Percentiles rank a stretch among this genome's conserved stretches.
Conservation (phyloP, 2,797 vertebrate species). For the Salarias fasciatus region DNA sequence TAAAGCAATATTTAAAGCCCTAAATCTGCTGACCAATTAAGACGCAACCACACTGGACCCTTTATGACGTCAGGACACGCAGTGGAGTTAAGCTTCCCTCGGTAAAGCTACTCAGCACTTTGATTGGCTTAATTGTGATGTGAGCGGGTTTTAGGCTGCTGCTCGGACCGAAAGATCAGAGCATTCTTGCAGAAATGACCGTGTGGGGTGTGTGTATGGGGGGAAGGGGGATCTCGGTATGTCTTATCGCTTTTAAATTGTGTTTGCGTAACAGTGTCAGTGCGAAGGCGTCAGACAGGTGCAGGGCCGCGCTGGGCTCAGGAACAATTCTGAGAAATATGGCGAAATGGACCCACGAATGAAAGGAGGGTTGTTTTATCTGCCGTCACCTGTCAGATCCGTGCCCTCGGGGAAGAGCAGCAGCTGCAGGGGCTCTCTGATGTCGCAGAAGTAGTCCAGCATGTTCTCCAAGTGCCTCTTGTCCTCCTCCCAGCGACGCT, state of each 20-base stretch:
- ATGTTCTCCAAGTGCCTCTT: conserved; percentile 92
- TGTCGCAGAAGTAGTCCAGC: conserved; percentile 97
- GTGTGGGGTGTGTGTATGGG: conserved; percentile 14
- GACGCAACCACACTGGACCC: conserved; percentile 48
- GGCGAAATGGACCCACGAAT: conserved; percentile 5
- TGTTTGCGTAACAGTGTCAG: conserved; percentile 51
- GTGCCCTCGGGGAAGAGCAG: conserved; percentile 98
- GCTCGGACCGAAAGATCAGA: conserved; percentile 55
- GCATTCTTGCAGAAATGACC: conserved; percentile 52
- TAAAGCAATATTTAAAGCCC: conserved; percentile 31
- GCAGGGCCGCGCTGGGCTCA: conserved; percentile 1
- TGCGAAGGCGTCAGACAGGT: conserved; percentile 41
- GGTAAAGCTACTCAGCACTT: conserved; percentile 47
- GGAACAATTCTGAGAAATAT: conserved; percentile 20
- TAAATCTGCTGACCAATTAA: conserved; percentile 41
- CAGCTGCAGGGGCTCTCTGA: conserved; percentile 93
- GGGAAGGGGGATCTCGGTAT: conserved; percentile 40
- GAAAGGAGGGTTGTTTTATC: conserved; percentile 8
- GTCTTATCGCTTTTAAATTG: conserved; percentile 53
- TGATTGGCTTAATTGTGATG: conserved; percentile 62
- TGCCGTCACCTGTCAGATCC: conserved; percentile 92
- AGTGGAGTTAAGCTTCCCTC: conserved; percentile 47
- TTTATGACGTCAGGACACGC: conserved; percentile 50
- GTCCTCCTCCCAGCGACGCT: conserved; percentile 94
- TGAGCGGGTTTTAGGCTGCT: conserved; percentile 42